Base-by-base conservation (phyloP, 37 sponge, comb jelly and placozoan genomes). In the Corticium candelabrum region DNA sequence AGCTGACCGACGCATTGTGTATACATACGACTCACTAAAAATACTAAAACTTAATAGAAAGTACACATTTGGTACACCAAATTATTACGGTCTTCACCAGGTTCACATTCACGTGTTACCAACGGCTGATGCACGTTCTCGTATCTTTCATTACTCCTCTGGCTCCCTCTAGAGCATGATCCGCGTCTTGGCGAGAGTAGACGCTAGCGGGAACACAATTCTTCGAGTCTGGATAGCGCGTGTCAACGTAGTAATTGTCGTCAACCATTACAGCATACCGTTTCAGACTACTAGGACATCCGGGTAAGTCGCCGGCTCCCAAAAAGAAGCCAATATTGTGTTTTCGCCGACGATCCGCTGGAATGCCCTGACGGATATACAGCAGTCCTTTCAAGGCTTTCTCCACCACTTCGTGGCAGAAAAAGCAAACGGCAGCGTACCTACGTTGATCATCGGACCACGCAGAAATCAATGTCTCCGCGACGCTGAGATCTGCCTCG, bases 321-420 rank as follows among this genome's bases (percentile, higher is more conserved):
- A 78, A 57, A 40, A 67, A 5, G 27, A 77, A 2, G 2, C 32
- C 2, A 3, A n/a, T 79, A 1, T 40, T 78, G 36, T 68, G 72
- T 1, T 69, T 34, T 31, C 41, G 40, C 1, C 21, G 1, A 29
- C 39, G 34, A 11, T 37, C 39, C 2, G 39, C 27, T 2, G 33
- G 50, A 0, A 35, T 2, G 11, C 50, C 39, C 37, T 38, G 40
- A 37, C 77, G 67, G 37, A 82, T 57, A 32, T 0, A 30, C 77
- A 34, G 77, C 32, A 69, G 30, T 68, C 86, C 86, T 81, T 21
- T 80, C 39, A 11, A 78, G 74, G 74, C 79, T 74, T 89, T 89
- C 39, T 89, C 90, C 0, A 83, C 84, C 5, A 41, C 71, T 11
- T 89, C 90, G 77, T 89, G 90, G 32, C 79, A 77, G 0, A 89